Conservation (phyloP, 2,797 vertebrate species). For the Sebastes kiyomatsui region DNA sequence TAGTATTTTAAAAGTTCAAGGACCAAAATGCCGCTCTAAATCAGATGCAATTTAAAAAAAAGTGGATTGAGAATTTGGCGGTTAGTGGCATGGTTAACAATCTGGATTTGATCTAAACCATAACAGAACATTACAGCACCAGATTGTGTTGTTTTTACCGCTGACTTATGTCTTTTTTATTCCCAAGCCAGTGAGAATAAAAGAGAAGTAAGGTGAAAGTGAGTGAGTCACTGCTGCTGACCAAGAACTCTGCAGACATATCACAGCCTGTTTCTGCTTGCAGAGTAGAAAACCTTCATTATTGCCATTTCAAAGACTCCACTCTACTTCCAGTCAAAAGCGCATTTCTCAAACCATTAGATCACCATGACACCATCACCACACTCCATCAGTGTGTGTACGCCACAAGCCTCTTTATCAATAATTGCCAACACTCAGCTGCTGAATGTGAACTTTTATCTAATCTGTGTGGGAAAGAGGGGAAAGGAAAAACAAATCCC, state of each 20-base stretch:
- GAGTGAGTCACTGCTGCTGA: conserved; percentile 26
- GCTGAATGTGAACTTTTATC: conserved; percentile 44
- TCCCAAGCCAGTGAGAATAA: not conserved
- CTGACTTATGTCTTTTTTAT: not conserved
- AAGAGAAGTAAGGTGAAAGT: not conserved
- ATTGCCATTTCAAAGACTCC: conserved; percentile 33
- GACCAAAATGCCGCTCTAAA: not conserved
- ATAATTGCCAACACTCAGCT: conserved; percentile 42
- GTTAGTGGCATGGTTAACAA: not conserved
- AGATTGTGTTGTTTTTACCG: not conserved
- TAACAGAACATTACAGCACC: not conserved
- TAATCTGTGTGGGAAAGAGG: conserved; percentile 26
- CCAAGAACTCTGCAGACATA: not conserved
- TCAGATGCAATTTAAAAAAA: not conserved
- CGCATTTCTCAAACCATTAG: conserved; percentile 34
- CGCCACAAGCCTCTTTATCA: conserved; percentile 48
- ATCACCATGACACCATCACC: conserved; percentile 27
- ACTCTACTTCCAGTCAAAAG: conserved; percentile 39
- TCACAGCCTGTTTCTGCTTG: not conserved
- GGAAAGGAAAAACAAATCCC: conserved; percentile 1
- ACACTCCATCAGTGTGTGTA: conserved; percentile 12
- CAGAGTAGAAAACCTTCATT: conserved; percentile 9
- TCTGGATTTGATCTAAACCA: not conserved
- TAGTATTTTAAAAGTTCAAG: not conserved
- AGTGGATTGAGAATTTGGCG: not conserved